Evolutionary conservation across 2,888 invertebrate species (phyloP).

Genomic region (Camponotus fellah): DNA sequence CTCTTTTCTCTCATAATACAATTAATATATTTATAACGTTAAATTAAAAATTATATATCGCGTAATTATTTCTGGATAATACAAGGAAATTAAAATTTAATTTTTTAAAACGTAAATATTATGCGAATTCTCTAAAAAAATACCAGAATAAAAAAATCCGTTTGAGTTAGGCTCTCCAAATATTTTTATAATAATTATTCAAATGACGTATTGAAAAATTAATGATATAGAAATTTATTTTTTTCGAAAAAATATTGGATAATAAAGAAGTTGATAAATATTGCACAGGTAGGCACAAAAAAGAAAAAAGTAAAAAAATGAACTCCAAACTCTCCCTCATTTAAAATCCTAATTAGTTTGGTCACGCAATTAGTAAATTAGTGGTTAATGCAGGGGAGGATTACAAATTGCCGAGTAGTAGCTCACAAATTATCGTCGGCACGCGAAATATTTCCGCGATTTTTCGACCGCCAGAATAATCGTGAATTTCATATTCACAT

Average conservation of each 20-base stretch:
- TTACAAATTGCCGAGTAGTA: constrained; percentile 40
- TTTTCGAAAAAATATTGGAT: background rate
- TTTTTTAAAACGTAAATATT: too few relatives aligned
- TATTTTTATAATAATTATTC: too few relatives aligned
- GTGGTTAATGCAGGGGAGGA: constrained; percentile 29
- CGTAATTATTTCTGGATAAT: too few relatives aligned
- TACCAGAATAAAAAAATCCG: too few relatives aligned
- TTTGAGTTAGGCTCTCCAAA: too few relatives aligned
- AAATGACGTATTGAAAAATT: too few relatives aligned
- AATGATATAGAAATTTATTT: background rate
- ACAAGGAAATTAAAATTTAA: too few relatives aligned
- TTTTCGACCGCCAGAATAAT: constrained; percentile 41
- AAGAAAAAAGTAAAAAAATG: background rate
- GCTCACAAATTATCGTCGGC: constrained; percentile 35
- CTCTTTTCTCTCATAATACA: background rate
- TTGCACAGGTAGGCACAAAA: constrained; percentile 15
- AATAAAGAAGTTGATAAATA: constrained; percentile 24
- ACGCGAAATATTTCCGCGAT: constrained; percentile 37
- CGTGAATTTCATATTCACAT: constrained; percentile 23
- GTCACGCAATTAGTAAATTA: constrained; percentile 44
- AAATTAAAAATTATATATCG: too few relatives aligned
- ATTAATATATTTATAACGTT: too few relatives aligned
- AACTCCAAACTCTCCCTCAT: constrained; percentile 2
- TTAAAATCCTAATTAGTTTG: constrained; percentile 45
- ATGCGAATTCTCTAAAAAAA: too few relatives aligned